Conservation (phyloP, 1,140 invertebrate species). For the Riptortus pedestris region DNA sequence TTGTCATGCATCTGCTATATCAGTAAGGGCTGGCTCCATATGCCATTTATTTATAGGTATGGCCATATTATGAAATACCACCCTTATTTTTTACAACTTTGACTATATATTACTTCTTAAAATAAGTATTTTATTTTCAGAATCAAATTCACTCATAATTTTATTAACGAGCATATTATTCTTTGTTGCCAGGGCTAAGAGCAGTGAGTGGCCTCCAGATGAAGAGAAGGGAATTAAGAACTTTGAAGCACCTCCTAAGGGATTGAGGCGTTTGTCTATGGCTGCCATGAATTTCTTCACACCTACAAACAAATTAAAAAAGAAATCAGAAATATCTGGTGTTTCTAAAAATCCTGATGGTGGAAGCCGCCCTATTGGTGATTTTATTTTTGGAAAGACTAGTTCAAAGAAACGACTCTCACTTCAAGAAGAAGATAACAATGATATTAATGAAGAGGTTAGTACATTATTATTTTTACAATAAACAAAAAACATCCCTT, state of each 20-base stretch:
- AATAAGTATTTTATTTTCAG: no score
- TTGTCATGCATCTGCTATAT: no score
- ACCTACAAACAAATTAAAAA: slow-evolving; percentile 10
- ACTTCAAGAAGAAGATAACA: background rate
- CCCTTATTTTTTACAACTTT: no score
- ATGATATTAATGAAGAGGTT: slow-evolving; percentile 4
- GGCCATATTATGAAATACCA: no score
- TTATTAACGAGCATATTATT: no score
- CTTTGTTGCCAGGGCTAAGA: slow-evolving; percentile 8
- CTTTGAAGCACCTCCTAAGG: slow-evolving; percentile 11
- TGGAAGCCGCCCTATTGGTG: slow-evolving; percentile 20
- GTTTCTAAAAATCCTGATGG: background rate
- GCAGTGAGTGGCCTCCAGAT: background rate
- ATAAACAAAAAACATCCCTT: no score
- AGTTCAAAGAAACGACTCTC: slow-evolving; percentile 17
- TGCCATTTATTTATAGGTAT: no score
- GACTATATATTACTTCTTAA: no score
- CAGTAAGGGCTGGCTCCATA: no score
- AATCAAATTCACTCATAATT: no score
- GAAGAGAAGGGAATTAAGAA: background rate
- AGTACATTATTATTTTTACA: no score
- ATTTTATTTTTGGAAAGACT: slow-evolving; percentile 6
- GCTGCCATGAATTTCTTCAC: slow-evolving; percentile 32
- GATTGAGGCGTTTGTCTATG: slow-evolving; percentile 32
- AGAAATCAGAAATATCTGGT: slow-evolving; percentile 3